Evolutionary conservation across 2,113 vertebrate species (phyloP).

Genomic region (Pollachius pollachius): DNA sequence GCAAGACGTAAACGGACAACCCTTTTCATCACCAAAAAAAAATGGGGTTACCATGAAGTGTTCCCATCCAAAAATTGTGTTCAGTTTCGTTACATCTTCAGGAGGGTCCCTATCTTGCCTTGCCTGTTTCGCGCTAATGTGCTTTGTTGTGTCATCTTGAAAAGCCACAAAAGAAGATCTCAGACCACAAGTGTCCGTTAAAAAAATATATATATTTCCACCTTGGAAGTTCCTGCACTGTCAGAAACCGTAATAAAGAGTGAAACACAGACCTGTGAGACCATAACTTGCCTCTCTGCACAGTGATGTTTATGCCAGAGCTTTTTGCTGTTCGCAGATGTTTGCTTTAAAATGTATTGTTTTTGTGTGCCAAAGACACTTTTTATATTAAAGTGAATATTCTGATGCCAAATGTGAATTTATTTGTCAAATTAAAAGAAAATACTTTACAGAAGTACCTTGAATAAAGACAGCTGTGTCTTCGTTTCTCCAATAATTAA

Average conservation of each 20-base stretch:
- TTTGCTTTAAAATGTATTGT: slow-evolving; percentile 46
- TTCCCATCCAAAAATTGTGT: no score
- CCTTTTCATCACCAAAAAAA: slow-evolving; percentile 1
- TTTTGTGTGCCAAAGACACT: slow-evolving; percentile 18
- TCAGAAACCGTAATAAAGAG: no score
- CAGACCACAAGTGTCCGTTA: not conserved
- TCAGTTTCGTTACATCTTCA: no score
- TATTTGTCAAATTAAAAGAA: slow-evolving; percentile 20
- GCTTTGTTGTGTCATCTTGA: no score
- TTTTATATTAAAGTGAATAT: slow-evolving; percentile 23
- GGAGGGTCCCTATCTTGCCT: no score
- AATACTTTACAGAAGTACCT: slow-evolving; percentile 28
- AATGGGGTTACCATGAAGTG: no score
- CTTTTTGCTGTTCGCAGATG: slow-evolving; percentile 28
- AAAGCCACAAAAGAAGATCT: no score
- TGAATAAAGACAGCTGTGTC: slow-evolving; percentile 33
- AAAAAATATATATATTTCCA: no score
- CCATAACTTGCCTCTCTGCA: slow-evolving; percentile 8
- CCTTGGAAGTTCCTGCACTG: no score
- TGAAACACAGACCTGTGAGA: no score
- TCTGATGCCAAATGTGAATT: not conserved
- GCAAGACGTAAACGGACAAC: not conserved
- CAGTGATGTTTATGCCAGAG: slow-evolving; percentile 25
- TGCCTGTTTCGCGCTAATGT: no score
- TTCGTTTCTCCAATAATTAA: not conserved